Conservation (phyloP, 2,888 invertebrate genomes). For the Melanostoma scalare region DNA sequence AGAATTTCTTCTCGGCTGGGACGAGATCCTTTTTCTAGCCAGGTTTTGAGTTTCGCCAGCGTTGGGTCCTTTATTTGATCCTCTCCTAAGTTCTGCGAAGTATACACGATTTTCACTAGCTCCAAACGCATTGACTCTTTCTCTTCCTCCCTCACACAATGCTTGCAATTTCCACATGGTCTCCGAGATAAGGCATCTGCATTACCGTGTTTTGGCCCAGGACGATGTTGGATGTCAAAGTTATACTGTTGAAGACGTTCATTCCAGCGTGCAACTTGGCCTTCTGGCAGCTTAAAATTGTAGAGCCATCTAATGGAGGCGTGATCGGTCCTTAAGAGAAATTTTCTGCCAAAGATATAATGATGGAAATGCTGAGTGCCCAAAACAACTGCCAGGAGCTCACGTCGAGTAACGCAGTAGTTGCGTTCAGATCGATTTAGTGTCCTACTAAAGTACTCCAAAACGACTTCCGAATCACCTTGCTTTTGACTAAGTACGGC, state of each 20-base stretch:
- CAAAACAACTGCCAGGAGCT: slow-evolving; percentile 64
- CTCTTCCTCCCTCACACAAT: background rate
- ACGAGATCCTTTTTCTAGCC: too few relatives aligned
- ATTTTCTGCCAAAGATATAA: slow-evolving; percentile 38
- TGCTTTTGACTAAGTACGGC: background rate
- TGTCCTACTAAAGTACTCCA: slow-evolving; percentile 1
- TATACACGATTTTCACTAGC: background rate
- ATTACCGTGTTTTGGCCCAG: slow-evolving; percentile 25
- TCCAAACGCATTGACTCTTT: background rate
- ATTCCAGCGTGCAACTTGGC: slow-evolving; percentile 38
- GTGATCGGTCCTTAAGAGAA: slow-evolving; percentile 55
- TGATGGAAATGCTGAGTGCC: slow-evolving; percentile 44
- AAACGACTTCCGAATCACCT: background rate
- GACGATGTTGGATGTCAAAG: slow-evolving; percentile 19
- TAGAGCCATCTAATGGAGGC: slow-evolving; percentile 44
- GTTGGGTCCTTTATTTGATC: background rate
- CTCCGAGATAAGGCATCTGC: slow-evolving; percentile 45
- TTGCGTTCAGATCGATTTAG: background rate
- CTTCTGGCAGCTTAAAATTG: slow-evolving; percentile 41
- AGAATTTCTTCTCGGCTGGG: too few relatives aligned
- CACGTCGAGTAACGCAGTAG: slow-evolving; percentile 18
- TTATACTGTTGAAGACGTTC: slow-evolving; percentile 24
- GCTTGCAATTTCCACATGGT: slow-evolving; percentile 11
- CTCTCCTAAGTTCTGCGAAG: background rate
- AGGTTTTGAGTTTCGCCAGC: too few relatives aligned